A percentile compares a stretch with the other conserved stretches of the same genome.
phyloP scores from a whole-genome alignment of 2,797 vertebrate species.

The Pseudomugil gertrudae region DNA sequence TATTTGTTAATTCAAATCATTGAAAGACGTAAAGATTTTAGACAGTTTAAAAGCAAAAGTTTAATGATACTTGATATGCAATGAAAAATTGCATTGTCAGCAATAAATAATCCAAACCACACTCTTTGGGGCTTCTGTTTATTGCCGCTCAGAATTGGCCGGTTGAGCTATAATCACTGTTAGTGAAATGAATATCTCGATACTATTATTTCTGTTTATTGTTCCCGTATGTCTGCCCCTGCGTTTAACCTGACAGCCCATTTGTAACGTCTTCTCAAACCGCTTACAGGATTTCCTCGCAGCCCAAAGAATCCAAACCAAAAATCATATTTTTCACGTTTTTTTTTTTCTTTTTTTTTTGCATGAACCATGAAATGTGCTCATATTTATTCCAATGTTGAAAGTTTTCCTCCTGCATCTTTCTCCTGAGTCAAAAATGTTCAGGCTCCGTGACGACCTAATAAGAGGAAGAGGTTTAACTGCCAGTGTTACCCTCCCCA shows the following conservation, averaged over 20 bases:
- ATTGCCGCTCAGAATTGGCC: constrained; percentile 60
- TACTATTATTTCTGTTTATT: constrained; percentile 60
- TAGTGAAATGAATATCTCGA: constrained; percentile 54
- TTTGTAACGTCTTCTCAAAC: constrained; percentile 31
- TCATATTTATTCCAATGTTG: constrained; percentile 11
- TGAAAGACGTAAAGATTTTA: not conserved
- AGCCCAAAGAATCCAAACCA: constrained; percentile 30
- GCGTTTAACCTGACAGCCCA: constrained; percentile 43
- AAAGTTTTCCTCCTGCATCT: constrained; percentile 22
- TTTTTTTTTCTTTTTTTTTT: too few species aligned
- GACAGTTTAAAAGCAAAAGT: constrained; percentile 10
- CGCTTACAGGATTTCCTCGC: constrained; percentile 34
- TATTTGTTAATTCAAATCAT: not conserved
- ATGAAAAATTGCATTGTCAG: constrained; percentile 47
- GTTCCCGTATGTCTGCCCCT: constrained; percentile 53
- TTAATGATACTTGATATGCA: constrained; percentile 42
- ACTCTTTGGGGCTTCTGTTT: constrained; percentile 55
- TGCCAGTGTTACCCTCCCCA: constrained; percentile 16
- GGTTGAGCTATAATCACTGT: constrained; percentile 66
- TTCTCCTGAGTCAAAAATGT: constrained; percentile 9
- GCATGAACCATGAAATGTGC: constrained; percentile 18
- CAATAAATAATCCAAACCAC: constrained; percentile 57
- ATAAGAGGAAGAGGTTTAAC: constrained; percentile 19
- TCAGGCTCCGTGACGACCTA: constrained; percentile 18
- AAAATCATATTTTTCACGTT: too few species aligned